phyloP scores from a whole-genome alignment of 1,140 invertebrate species.

The Lordiphosa clarofinis region DNA sequence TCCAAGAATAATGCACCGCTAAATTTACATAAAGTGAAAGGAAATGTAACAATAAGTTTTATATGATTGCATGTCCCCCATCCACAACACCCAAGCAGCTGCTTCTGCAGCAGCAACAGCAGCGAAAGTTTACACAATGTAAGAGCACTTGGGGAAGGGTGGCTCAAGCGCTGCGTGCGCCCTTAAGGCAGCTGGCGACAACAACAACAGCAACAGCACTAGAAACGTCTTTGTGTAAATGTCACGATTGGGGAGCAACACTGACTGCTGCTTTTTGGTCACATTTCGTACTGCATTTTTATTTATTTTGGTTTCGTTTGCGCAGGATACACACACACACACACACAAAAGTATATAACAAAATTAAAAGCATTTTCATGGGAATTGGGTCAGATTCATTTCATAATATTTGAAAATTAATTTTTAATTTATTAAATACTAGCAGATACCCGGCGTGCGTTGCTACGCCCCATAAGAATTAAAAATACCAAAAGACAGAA shows the following conservation, averaged over 20 bases:
- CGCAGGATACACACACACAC: slow-evolving; percentile 16
- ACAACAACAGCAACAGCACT: slow-evolving; percentile 15
- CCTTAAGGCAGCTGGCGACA: slow-evolving; percentile 43
- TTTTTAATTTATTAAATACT: not conserved
- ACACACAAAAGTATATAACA: slow-evolving; percentile 12
- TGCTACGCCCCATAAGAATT: no score
- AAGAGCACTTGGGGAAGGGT: slow-evolving; percentile 19
- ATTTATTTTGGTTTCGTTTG: slow-evolving; percentile 43
- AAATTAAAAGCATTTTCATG: slow-evolving; percentile 37
- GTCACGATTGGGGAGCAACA: slow-evolving; percentile 26
- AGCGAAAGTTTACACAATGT: slow-evolving; percentile 67
- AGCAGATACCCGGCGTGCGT: no score
- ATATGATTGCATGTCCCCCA: slow-evolving; percentile 41
- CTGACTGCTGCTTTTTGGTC: slow-evolving; percentile 19
- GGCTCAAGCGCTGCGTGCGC: slow-evolving; percentile 16
- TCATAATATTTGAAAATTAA: not conserved
- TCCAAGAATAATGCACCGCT: slow-evolving; percentile 56
- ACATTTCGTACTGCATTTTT: slow-evolving; percentile 50
- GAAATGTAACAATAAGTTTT: slow-evolving; percentile 73
- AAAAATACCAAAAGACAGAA: no score
- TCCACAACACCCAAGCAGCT: slow-evolving; percentile 12
- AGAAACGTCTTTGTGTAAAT: slow-evolving; percentile 52
- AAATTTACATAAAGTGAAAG: slow-evolving; percentile 73
- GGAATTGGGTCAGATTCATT: slow-evolving; percentile 54
- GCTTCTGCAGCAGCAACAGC: slow-evolving; percentile 8